phyloP scores from a whole-genome alignment of 2,113 vertebrate genomes.

The Zeus faber region DNA sequence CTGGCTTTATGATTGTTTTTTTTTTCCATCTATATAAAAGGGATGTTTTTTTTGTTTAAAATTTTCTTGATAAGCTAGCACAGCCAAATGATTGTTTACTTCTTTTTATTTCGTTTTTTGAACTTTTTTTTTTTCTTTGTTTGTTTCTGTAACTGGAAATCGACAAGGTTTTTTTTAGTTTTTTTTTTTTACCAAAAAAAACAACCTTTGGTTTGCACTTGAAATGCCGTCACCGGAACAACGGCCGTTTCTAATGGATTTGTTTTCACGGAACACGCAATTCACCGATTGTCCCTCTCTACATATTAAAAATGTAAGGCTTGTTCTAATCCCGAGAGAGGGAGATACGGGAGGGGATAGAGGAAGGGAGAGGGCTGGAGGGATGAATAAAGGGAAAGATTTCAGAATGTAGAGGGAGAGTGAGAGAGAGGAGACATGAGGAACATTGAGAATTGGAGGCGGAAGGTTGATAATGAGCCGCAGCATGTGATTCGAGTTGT shows the following conservation, averaged over 20 bases:
- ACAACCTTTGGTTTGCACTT: conserved; percentile 66
- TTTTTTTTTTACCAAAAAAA: too few relatives aligned
- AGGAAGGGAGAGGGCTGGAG: conserved; percentile 18
- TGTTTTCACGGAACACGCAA: conserved; percentile 29
- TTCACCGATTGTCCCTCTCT: conserved; percentile 43
- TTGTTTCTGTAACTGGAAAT: conserved; percentile 49
- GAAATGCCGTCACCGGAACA: conserved; percentile 50
- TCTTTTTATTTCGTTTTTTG: conserved; percentile 37
- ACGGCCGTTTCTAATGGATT: conserved; percentile 49
- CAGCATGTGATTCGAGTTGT: conserved; percentile 69
- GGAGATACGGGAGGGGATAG: conserved; percentile 14
- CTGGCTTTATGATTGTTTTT: conserved; percentile 16
- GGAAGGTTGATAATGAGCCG: conserved; percentile 57
- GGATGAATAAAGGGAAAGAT: conserved; percentile 29
- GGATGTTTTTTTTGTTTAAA: conserved; percentile 27
- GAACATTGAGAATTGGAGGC: conserved; percentile 9
- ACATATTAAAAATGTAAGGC: conserved; percentile 60
- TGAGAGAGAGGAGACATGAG: not conserved
- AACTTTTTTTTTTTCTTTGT: conserved; percentile 3
- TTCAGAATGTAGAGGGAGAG: conserved; percentile 49
- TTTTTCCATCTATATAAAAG: conserved; percentile 21
- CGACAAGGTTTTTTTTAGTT: conserved; percentile 25
- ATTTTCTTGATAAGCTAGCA: conserved; percentile 50
- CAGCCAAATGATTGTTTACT: conserved; percentile 59
- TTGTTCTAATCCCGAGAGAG: conserved; percentile 49